A percentile compares a stretch with the other conserved stretches of the same genome.
Evolutionary conservation across 2,113 vertebrate genomes (phyloP).

Genomic region (Eretmochelys imbricata): DNA sequence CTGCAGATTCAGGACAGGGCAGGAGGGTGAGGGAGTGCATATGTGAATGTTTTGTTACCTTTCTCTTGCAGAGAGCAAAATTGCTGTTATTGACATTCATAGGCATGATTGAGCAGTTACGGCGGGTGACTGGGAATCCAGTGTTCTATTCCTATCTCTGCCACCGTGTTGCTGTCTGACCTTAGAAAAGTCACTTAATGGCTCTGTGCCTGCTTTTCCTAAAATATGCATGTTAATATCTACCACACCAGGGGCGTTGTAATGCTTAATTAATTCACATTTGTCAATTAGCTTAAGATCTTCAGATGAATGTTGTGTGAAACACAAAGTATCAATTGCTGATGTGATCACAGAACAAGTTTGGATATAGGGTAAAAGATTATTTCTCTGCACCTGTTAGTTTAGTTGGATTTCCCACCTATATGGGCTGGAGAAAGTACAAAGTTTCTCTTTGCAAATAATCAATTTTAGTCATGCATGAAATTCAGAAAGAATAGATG

Average conservation of each 20-base stretch:
- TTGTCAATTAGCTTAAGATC: constrained; percentile 10
- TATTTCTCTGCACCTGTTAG: not conserved
- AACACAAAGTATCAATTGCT: constrained; percentile 10
- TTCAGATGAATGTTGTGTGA: constrained; percentile 32
- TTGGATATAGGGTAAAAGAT: not conserved
- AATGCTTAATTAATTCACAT: constrained; percentile 26
- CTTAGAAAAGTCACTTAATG: not conserved
- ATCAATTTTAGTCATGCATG: rapidly evolving
- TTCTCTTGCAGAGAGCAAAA: not conserved
- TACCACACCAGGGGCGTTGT: not conserved
- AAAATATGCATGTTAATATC: not conserved
- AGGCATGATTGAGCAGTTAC: rapidly evolving
- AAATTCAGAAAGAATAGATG: not conserved
- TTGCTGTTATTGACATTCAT: not conserved
- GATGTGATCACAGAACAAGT: not conserved
- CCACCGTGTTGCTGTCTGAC: not conserved
- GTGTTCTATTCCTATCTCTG: not conserved
- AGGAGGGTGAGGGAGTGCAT: not conserved
- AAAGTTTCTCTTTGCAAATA: not conserved
- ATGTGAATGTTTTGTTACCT: not conserved
- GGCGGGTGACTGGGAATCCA: not conserved
- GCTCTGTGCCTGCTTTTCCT: not conserved
- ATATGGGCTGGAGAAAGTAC: not conserved
- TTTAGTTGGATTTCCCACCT: not conserved
- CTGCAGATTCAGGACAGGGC: not conserved